Evolutionary conservation across 2,888 invertebrate genomes (phyloP), one percentile per base, ranked within the genome.

Genomic region (Leucophenga maculata): DNA sequence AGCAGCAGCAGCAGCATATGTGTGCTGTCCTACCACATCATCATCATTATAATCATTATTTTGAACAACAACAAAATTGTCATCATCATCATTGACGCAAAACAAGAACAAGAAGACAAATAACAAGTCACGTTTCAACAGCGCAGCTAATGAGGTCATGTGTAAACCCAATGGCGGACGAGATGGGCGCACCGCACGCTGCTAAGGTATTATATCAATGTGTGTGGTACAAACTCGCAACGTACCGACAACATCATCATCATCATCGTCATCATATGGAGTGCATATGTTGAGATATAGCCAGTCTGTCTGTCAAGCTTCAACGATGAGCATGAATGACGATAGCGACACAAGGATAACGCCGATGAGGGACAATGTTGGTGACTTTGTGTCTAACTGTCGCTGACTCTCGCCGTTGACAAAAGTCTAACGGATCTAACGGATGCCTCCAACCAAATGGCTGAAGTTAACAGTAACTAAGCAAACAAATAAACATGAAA

Each of bases 131-230:
- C 85, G 85, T 86, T 80, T 79, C 78, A 77, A 76, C 75, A 78
- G 82, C 84, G 77, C 75, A 78, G 82, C 84, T 86, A 85, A 86
- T 85, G 86, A 86, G 86, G 86, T 85, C 85, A 83, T 85, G 86
- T 83, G 82, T 81, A 82, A 78, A 81, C 78, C 78, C 84, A 83
- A 77, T 79, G 78, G 70, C 46, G 52, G 48, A 62, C 50, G 67
- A 50, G 39, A 39, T 39, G 8, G 39, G 8, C 39, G 8, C 39
- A 39, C 8, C 39, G 39, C 39, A 39, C 8, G 11, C 39, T 39
- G 39, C 11, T 39, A 39, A 18, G 44, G 26, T 22, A 65, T n/a
- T n/a, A n/a, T n/a, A n/a, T n/a, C n/a, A n/a, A n/a, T n/a, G n/a
- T n/a, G n/a, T n/a, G n/a, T n/a, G n/a, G n/a, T 60, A 32, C 13